Conservation (phyloP, 2,797 vertebrate species). For the Characodon lateralis region DNA sequence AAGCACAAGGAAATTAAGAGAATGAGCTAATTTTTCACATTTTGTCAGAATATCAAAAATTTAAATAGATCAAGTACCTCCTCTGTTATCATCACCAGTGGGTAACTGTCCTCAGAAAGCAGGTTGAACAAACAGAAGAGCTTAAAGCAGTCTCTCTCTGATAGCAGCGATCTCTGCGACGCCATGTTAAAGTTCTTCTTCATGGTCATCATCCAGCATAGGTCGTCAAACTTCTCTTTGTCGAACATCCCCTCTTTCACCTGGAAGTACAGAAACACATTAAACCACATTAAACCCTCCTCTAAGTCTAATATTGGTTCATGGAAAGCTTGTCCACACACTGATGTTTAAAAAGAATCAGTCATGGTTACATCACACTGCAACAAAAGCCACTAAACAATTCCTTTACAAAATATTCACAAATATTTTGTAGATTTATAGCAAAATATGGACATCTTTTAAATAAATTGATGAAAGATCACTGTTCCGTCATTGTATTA, state of each 20-base stretch:
- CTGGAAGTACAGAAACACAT: constrained; percentile 50
- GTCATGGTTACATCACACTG: not conserved
- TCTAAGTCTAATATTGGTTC: not conserved
- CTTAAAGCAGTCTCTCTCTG: constrained; percentile 80
- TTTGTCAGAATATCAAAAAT: not conserved
- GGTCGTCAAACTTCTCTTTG: constrained; percentile 84
- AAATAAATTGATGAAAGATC: no score
- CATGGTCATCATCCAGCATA: constrained; percentile 86
- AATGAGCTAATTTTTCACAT: not conserved
- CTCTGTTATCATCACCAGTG: constrained; percentile 81
- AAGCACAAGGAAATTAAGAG: not conserved
- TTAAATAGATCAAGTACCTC: constrained; percentile 67
- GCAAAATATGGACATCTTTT: no score
- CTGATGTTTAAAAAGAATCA: not conserved
- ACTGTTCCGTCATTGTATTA: no score
- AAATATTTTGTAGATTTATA: no score
- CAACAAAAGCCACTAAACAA: no score
- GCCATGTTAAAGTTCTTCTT: constrained; percentile 80
- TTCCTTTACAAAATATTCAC: no score
- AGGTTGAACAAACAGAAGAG: constrained; percentile 87
- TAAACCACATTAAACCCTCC: not conserved
- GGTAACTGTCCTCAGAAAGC: constrained; percentile 84
- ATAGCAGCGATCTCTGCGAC: constrained; percentile 59
- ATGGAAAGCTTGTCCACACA: not conserved
- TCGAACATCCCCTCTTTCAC: constrained; percentile 82